Conservation (phyloP, 2,888 invertebrate genomes). For the Heliconius sara region DNA sequence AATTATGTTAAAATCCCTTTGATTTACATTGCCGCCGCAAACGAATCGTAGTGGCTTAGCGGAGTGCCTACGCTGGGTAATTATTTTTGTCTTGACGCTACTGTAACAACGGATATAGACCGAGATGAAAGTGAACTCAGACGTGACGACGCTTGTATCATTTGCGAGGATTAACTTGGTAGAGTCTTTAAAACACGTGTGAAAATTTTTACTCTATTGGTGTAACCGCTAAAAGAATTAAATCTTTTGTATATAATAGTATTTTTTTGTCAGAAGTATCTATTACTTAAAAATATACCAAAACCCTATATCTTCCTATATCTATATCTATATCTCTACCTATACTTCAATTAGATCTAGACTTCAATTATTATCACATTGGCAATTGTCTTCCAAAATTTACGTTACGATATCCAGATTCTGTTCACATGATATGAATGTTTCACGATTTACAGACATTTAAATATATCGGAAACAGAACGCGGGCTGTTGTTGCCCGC, state of each 20-base stretch:
- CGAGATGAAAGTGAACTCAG: constrained; percentile 79
- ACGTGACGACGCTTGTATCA: constrained; percentile 72
- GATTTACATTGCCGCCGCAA: constrained; percentile 82
- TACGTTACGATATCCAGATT: not conserved
- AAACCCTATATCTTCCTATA: too few relatives aligned
- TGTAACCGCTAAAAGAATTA: not conserved
- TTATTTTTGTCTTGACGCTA: constrained; percentile 77
- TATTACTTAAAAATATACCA: too few relatives aligned
- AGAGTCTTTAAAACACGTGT: constrained; percentile 47
- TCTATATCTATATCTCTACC: too few relatives aligned
- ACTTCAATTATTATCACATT: not conserved
- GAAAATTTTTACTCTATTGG: constrained; percentile 29
- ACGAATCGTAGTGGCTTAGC: constrained; percentile 82
- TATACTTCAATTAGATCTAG: too few relatives aligned
- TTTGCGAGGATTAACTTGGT: constrained; percentile 73
- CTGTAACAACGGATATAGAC: constrained; percentile 53
- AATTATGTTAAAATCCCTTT: constrained; percentile 83
- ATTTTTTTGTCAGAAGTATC: too few relatives aligned
- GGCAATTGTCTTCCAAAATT: not conserved
- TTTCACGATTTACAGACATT: constrained; percentile 42
- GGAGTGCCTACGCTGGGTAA: constrained; percentile 68
- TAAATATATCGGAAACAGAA: constrained; percentile 52
- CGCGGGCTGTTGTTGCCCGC: constrained; percentile 63
- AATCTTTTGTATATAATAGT: not conserved
- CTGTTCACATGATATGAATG: constrained; percentile 8